Evolutionary conservation across 2,797 vertebrate species (phyloP).

Genomic region (Xiphorhynchus erythropygius): DNA sequence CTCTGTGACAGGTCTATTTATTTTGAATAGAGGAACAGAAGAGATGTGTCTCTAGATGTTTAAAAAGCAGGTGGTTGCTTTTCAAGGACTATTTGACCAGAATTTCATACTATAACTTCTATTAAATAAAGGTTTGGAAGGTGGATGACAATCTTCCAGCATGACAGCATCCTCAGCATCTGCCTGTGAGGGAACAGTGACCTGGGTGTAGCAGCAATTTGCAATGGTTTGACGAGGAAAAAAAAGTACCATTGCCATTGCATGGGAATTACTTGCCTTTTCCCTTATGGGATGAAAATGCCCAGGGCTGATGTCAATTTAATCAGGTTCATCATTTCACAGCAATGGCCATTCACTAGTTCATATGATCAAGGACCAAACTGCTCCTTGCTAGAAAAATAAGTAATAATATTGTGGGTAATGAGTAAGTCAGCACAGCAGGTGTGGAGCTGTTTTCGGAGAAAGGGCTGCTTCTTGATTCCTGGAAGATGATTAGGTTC

Average conservation of each 20-base stretch:
- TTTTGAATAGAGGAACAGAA: neutral
- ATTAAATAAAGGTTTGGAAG: neutral
- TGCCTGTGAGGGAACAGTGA: neutral
- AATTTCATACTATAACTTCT: neutral
- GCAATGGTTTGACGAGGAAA: neutral
- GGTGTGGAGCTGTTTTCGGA: neutral
- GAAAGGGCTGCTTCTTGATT: neutral
- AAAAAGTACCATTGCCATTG: neutral
- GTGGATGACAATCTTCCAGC: neutral
- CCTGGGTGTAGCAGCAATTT: neutral
- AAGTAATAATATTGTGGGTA: neutral
- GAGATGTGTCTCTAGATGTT: neutral
- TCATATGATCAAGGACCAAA: neutral
- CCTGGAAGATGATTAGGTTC: neutral
- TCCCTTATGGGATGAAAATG: neutral
- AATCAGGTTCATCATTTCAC: neutral
- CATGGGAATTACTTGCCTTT: neutral
- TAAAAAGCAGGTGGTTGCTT: constrained; percentile 20
- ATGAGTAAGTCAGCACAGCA: neutral
- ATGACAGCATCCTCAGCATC: neutral
- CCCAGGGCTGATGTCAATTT: neutral
- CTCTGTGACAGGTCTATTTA: constrained; percentile 22
- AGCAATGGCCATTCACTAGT: neutral
- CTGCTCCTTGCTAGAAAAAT: neutral
- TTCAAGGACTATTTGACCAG: neutral